Conservation (phyloP, 2,797 vertebrate genomes). For the Darevskia mixta region DNA sequence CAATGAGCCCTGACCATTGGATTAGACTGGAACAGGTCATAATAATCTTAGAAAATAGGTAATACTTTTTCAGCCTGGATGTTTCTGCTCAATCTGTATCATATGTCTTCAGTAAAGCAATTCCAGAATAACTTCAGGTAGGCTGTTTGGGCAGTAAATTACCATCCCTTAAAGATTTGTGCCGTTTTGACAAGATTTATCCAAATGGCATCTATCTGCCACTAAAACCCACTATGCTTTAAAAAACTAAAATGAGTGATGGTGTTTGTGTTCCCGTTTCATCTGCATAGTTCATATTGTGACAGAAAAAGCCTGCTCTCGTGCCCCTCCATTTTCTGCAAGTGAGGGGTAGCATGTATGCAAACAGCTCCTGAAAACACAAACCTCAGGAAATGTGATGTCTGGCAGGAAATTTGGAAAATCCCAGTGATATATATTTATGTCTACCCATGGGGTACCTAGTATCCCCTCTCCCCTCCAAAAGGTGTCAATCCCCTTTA, state of each 20-base stretch:
- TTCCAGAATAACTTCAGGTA: background rate
- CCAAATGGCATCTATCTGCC: background rate
- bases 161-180: background rate
- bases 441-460: too few species aligned
- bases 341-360: too few species aligned
- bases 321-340: too few species aligned
- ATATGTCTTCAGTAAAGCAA: background rate
- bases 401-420: too few species aligned
- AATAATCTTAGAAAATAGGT: background rate
- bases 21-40: background rate
- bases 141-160: background rate
- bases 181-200: background rate
- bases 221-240: background rate
- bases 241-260: background rate
- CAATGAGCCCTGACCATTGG: background rate
- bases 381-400: too few species aligned
- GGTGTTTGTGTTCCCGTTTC: too few species aligned
- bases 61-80: background rate
- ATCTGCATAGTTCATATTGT: too few species aligned
- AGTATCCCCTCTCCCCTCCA: too few species aligned
- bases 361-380: too few species aligned
- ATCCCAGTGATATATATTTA: too few species aligned
- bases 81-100: background rate
- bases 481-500: too few species aligned
- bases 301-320: too few species aligned